phyloP scores from a whole-genome alignment of 2,888 invertebrate genomes.

The Crepidodera aurea region DNA sequence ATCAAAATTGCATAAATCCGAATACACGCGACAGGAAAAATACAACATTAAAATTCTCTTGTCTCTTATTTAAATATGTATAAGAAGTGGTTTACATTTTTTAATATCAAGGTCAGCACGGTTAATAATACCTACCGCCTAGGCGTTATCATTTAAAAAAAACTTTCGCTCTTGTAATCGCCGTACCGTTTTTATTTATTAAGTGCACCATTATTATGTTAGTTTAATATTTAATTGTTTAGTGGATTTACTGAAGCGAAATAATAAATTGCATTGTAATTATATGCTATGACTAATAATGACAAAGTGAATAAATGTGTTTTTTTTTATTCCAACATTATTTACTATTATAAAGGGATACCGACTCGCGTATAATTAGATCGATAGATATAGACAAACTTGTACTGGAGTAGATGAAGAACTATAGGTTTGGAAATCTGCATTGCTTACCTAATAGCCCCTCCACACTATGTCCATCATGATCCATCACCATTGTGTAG shows the following conservation, averaged over 20 bases:
- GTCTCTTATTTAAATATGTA: constrained; percentile 41
- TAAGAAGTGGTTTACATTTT: constrained; percentile 42
- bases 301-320: not conserved
- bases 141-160: constrained; percentile 23
- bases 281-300: constrained; percentile 14
- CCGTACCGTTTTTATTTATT: constrained; percentile 24
- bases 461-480: too few relatives aligned
- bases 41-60: constrained; percentile 30
- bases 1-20: constrained; percentile 1
- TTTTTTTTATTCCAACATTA: not conserved
- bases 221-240: constrained; percentile 13
- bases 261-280: constrained; percentile 5
- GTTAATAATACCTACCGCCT: constrained; percentile 10
- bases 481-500: too few relatives aligned
- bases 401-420: too few relatives aligned
- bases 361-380: not conserved
- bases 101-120: constrained; percentile 44
- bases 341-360: not conserved
- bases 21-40: constrained; percentile 6
- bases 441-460: too few relatives aligned
- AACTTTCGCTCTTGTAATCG: constrained; percentile 34
- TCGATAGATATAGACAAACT: too few relatives aligned
- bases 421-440: too few relatives aligned
- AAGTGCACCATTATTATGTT: constrained; percentile 14
- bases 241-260: constrained; percentile 7